A percentile compares a stretch with the other conserved stretches of the same genome.
Conservation (phyloP, 2,797 vertebrate species). For the Galaxias olidus region DNA sequence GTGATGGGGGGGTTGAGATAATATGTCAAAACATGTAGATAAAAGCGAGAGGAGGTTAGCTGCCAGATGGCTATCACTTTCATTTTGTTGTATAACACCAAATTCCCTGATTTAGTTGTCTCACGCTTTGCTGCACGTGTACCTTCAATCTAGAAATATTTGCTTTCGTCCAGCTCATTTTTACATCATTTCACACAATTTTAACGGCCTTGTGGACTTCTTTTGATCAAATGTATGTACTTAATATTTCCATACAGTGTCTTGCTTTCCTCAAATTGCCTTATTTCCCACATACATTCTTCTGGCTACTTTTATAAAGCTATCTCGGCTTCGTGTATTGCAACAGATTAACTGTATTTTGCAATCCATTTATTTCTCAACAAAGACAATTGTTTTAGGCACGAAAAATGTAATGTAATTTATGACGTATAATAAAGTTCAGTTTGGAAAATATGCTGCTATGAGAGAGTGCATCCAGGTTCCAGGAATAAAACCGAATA, state of each 20-base stretch:
- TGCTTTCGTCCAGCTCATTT: slow-evolving; percentile 11
- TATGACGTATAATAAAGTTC: too few species aligned
- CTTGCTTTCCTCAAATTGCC: too few species aligned
- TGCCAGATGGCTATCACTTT: slow-evolving; percentile 80
- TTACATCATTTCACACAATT: slow-evolving; percentile 6
- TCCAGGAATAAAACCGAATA: too few species aligned
- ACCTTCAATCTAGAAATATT: slow-evolving; percentile 42
- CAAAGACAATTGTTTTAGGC: too few species aligned
- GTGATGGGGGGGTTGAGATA: slow-evolving; percentile 52
- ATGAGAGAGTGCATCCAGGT: too few species aligned
- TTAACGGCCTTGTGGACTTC: slow-evolving; percentile 21
- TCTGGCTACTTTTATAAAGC: too few species aligned
- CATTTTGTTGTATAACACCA: slow-evolving; percentile 78
- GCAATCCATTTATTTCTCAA: too few species aligned
- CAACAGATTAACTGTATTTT: too few species aligned
- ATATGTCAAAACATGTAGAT: slow-evolving; percentile 73
- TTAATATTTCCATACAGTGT: not conserved
- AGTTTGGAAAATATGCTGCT: too few species aligned
- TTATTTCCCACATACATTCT: too few species aligned
- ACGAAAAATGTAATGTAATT: too few species aligned
- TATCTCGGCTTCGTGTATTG: too few species aligned
- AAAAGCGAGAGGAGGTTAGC: slow-evolving; percentile 72
- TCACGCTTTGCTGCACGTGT: slow-evolving; percentile 38
- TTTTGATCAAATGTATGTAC: not conserved
- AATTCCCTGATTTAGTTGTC: slow-evolving; percentile 58